Conservation (phyloP, 2,113 vertebrate species). For the Thalassarche chlororhynchos region DNA sequence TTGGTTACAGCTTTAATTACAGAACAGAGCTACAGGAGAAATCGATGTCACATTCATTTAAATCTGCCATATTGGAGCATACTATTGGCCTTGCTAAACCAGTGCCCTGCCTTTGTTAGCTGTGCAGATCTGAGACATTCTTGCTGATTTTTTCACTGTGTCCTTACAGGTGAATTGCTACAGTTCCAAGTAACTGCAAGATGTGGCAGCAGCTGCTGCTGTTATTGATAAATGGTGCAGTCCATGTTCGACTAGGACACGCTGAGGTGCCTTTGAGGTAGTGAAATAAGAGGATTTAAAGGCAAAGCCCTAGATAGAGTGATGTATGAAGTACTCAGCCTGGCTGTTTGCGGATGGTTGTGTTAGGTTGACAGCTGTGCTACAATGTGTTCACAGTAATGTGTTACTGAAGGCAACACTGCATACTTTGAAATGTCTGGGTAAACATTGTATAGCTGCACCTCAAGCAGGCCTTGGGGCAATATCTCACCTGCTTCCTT, state of each 20-base stretch:
- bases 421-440: background rate
- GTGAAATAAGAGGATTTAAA: slow-evolving; percentile 14
- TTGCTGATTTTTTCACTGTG: background rate
- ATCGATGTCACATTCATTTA: slow-evolving; percentile 28
- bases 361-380: background rate
- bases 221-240: slow-evolving; percentile 26
- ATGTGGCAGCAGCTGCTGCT: background rate
- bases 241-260: background rate
- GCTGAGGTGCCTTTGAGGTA: slow-evolving; percentile 11
- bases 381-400: background rate
- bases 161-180: background rate
- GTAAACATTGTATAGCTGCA: background rate
- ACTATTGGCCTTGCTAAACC: background rate
- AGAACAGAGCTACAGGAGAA: background rate
- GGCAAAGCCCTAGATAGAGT: background rate
- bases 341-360: background rate
- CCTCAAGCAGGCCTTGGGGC: background rate
- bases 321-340: background rate
- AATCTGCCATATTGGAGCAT: background rate
- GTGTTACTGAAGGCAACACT: background rate
- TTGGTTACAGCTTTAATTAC: slow-evolving; percentile 23
- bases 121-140: background rate
- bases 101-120: background rate
- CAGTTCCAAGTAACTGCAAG: background rate
- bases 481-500: background rate